Conservation (phyloP, 2,113 vertebrate genomes). For the Addax nasomaculatus region DNA sequence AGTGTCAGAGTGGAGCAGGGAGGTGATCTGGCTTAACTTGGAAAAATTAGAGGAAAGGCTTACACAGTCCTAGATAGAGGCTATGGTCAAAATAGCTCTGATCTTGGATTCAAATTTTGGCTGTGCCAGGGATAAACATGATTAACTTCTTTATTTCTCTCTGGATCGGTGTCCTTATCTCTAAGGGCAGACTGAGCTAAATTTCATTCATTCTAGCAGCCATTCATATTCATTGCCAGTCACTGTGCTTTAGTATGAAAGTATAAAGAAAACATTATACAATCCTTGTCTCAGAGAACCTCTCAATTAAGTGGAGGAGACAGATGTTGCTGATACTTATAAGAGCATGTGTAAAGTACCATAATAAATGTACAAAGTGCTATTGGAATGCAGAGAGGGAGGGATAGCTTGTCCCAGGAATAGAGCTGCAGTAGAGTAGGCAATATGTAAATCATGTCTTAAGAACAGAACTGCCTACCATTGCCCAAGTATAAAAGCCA, state of each 20-base stretch:
- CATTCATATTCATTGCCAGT: neutral
- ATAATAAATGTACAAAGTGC: conserved; percentile 2
- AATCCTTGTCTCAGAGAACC: neutral
- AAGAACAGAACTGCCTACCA: neutral
- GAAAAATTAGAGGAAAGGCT: neutral
- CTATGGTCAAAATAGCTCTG: neutral
- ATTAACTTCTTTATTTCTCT: neutral
- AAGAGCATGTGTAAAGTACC: neutral
- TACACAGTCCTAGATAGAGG: neutral
- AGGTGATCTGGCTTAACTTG: neutral
- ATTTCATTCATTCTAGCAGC: neutral
- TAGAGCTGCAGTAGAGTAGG: neutral
- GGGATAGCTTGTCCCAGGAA: neutral
- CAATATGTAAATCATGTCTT: conserved; percentile 6
- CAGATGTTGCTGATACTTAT: conserved; percentile 11
- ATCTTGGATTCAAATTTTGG: neutral
- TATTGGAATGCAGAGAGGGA: neutral
- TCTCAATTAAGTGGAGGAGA: neutral
- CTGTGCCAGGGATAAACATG: neutral
- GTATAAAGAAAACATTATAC: neutral
- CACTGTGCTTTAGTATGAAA: neutral
- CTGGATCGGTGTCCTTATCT: neutral
- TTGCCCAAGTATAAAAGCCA: neutral
- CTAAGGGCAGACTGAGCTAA: neutral
- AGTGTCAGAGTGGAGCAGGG: neutral